Evolutionary conservation across 2,113 vertebrate genomes (phyloP).

Genomic region (Ardeotis arabs): DNA sequence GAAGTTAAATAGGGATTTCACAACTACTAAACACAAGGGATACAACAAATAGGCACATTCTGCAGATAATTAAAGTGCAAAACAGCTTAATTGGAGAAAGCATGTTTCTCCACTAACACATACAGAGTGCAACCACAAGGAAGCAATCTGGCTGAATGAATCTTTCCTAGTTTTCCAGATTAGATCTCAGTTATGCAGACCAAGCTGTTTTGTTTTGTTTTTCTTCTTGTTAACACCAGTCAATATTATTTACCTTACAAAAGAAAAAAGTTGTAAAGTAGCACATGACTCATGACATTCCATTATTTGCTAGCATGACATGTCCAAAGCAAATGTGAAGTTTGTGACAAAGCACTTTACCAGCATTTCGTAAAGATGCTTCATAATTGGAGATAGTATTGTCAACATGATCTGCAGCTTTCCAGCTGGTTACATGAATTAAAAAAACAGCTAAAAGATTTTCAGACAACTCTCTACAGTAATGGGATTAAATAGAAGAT

Average conservation of each 20-base stretch:
- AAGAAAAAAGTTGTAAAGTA: neutral
- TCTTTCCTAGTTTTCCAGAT: neutral
- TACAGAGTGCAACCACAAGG: neutral
- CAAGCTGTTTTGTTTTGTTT: neutral
- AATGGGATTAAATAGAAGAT: conserved; percentile 79
- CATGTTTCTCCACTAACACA: neutral
- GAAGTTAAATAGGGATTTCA: neutral
- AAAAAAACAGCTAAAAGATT: conserved; percentile 53
- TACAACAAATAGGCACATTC: neutral
- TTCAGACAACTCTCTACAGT: conserved; percentile 76
- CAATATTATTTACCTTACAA: neutral
- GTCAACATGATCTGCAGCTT: conserved; percentile 76
- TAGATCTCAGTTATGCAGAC: neutral
- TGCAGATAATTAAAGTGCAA: neutral
- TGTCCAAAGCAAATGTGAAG: neutral
- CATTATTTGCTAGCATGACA: neutral
- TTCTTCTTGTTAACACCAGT: neutral
- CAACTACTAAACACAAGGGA: neutral
- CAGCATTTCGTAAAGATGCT: no score
- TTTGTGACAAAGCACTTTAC: neutral
- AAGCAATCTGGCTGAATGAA: neutral
- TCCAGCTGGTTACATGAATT: conserved; percentile 79
- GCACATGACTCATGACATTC: neutral
- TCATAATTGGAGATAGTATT: conserved; percentile 19
- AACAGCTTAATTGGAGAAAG: neutral